A percentile compares a stretch with the other conserved stretches of the same genome.
These are phyloP conservation scores for Myioborus melanocephalus DNA, from an alignment of 2,797 vertebrate species.

Conservation along the genomic window DNA sequence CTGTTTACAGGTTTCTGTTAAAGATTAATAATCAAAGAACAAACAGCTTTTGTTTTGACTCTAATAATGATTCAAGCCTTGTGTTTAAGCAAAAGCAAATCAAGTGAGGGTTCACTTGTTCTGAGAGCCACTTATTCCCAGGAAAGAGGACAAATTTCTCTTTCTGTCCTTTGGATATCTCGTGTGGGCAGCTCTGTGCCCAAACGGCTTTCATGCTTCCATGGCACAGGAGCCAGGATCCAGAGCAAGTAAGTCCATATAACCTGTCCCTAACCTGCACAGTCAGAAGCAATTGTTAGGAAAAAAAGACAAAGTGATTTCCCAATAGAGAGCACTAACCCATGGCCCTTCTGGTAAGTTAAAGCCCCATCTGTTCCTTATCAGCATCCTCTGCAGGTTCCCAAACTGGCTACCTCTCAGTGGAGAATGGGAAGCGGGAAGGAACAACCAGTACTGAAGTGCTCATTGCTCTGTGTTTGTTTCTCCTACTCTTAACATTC, in stretches of 20 bases:
- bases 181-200: neutral
- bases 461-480: neutral
- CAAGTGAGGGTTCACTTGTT: neutral
- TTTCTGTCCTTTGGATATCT: neutral
- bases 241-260: fast-evolving
- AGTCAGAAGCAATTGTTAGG: neutral
- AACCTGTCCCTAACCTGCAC: neutral
- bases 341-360: neutral
- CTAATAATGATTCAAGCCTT: neutral
- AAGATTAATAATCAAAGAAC: constrained; percentile 38
- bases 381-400: neutral
- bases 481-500: neutral
- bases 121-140: neutral
- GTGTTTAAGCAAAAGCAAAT: constrained; percentile 30
- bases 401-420: neutral
- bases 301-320: neutral
- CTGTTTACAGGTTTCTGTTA: neutral
- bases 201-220: neutral
- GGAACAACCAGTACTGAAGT: neutral
- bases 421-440: neutral
- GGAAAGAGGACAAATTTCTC: neutral
- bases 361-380: neutral
- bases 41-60: constrained; percentile 46
- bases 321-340: neutral
- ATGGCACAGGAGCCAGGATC: neutral